These are phyloP conservation scores for Anagyrus pseudococci DNA, from an alignment of 2,888 invertebrate genomes.

Conservation along the genomic window DNA sequence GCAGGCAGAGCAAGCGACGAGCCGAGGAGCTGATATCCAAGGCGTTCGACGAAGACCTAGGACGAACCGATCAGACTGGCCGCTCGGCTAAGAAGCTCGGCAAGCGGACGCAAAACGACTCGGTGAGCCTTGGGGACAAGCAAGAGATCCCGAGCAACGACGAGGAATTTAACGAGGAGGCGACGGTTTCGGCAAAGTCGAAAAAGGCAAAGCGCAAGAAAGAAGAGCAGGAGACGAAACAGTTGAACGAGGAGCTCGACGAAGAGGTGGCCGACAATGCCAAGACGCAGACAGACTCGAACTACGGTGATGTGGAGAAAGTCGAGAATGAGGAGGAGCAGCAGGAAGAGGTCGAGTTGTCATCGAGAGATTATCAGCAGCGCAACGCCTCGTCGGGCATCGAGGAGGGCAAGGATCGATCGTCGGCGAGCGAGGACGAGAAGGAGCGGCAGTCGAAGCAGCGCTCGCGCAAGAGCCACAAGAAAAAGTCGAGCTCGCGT, in stretches of 20 bases:
- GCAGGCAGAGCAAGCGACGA: constrained; percentile 56
- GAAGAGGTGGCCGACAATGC: too few species aligned
- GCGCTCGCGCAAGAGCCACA: neutral
- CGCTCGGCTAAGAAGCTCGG: neutral
- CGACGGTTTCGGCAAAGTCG: constrained; percentile 15
- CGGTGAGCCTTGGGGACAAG: constrained; percentile 1
- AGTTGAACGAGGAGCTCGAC: constrained; percentile 36
- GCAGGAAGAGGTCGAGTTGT: too few species aligned
- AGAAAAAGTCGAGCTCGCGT: constrained; percentile 4
- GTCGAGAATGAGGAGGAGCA: too few species aligned
- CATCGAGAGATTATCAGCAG: too few species aligned
- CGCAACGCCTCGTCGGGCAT: too few species aligned
- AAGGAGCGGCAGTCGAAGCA: too few species aligned
- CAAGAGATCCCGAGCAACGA: neutral
- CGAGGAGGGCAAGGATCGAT: too few species aligned
- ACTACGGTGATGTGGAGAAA: too few species aligned
- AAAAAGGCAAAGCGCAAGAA: constrained; percentile 40
- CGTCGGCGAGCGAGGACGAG: constrained; percentile 43
- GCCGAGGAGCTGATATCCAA: constrained; percentile 55
- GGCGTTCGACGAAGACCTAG: constrained; percentile 50
- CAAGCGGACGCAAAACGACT: constrained; percentile 11
- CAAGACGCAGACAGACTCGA: too few species aligned
- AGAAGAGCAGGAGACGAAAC: constrained; percentile 40
- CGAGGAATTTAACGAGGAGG: neutral
- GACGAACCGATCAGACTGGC: too few species aligned